Base-by-base conservation (phyloP, 1,140 invertebrate genomes). In the Octopus sinensis region DNA sequence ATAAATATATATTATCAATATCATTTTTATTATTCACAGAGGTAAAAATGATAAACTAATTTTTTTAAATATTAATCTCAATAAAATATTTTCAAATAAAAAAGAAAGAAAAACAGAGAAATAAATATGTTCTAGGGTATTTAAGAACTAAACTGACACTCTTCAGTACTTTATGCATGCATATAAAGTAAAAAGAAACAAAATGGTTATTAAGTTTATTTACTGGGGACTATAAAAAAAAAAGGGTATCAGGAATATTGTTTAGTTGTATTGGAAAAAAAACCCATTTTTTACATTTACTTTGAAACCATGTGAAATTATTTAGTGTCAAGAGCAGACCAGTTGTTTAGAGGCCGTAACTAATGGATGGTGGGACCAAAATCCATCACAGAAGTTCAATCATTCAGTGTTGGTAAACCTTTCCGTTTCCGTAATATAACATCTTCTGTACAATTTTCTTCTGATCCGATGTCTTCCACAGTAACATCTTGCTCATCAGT, bases 361-460 rank as follows among this genome's bases (percentile, higher is more conserved):
- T 62, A 62, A 62, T 12, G 9, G 9, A 62, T 17, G 9, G 9
- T 62, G 17, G 1, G 9, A 62, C 17, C 17, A 73, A 73, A 73
- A 73, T 73, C 30, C 17, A 73, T n/a, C 30, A 73, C 13, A 6
- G 30, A 23, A 12, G 5, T n/a, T 73, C 30, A 73, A 6, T 73
- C 30, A n/a, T 73, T 73, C 5, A 23, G 3, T 62, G 56, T 12
- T 12, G 9, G 17, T 73, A 23, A 23, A 1, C 17, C 68, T n/a
- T 23, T 73, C 13, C 68, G 68, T 73, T 73, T 73, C 30, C 68
- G 68, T 17, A 73, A 73, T 73, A 73, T 73, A 23, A 73, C 68
- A 73, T 73, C 68, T 6, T 73, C 68, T 73, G 30, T 73, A 23
- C 68, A 73, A 73, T 73, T 73, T 10, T 73, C 68, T 73, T 73